These are phyloP conservation scores for Gobio gobio DNA, from an alignment of 2,113 vertebrate genomes.

Conservation along the genomic window DNA sequence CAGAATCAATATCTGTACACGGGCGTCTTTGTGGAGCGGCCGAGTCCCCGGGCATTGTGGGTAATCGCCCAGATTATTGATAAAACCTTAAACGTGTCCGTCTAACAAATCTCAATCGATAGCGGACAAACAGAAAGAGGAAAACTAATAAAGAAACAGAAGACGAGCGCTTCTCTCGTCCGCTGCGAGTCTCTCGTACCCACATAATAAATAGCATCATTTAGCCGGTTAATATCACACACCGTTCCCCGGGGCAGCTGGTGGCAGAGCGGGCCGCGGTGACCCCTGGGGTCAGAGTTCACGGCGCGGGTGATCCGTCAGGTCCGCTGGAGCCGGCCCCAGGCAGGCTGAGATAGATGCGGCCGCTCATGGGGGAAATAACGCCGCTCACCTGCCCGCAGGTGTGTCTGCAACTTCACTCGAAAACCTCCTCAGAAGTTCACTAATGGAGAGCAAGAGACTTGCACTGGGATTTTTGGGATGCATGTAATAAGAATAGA, in stretches of 20 bases:
- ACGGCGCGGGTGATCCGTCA: slow-evolving; percentile 77
- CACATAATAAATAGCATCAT: slow-evolving; percentile 86
- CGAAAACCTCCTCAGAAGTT: too few species aligned
- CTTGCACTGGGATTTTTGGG: too few species aligned
- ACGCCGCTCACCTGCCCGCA: too few species aligned
- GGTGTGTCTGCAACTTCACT: too few species aligned
- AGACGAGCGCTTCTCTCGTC: slow-evolving; percentile 56
- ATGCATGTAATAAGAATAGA: too few species aligned
- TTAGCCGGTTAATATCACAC: slow-evolving; percentile 81
- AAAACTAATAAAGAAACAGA: slow-evolving; percentile 88
- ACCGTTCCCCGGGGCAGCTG: slow-evolving; percentile 80
- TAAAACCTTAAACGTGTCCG: slow-evolving; percentile 78
- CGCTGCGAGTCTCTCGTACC: slow-evolving; percentile 32
- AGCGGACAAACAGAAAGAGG: slow-evolving; percentile 72
- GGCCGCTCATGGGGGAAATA: too few species aligned
- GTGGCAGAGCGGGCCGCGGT: slow-evolving; percentile 62
- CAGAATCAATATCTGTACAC: slow-evolving; percentile 14
- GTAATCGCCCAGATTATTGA: slow-evolving; percentile 92
- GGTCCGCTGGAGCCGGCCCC: slow-evolving; percentile 77
- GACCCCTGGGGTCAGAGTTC: slow-evolving; percentile 57
- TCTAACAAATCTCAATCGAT: slow-evolving; percentile 82
- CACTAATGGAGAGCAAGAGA: too few species aligned
- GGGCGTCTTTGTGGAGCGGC: not conserved
- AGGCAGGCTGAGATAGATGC: slow-evolving; percentile 67
- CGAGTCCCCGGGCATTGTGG: slow-evolving; percentile 29